Evolutionary conservation across 2,888 invertebrate genomes (phyloP).

Genomic region (Cryptocephalus primarius): DNA sequence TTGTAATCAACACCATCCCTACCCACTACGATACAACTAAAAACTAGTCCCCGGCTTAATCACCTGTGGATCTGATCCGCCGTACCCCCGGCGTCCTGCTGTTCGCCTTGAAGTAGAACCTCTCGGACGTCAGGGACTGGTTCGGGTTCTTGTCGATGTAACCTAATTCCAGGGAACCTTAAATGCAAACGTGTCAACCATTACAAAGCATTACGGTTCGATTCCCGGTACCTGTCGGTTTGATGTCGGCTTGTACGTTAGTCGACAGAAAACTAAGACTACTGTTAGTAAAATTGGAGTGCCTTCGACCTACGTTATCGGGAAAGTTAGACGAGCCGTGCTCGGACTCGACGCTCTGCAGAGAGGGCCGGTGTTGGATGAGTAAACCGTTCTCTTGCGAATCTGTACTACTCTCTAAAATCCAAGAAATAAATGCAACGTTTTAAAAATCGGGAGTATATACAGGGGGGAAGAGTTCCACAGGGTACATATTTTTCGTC

Average conservation of each 20-base stretch:
- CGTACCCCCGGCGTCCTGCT: conserved; percentile 42
- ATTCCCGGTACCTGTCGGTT: conserved; percentile 31
- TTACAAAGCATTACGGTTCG: no score
- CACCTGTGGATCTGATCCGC: conserved; percentile 52
- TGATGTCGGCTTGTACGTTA: conserved; percentile 37
- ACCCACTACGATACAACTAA: background rate
- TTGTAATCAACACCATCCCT: background rate
- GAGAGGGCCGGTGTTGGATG: conserved; percentile 37
- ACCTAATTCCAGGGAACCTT: conserved; percentile 46
- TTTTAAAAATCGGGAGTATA: background rate
- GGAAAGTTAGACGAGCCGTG: conserved; percentile 21
- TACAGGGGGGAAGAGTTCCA: no score
- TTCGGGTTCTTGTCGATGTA: conserved; percentile 38
- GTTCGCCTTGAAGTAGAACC: conserved; percentile 31
- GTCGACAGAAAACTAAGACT: conserved; percentile 42
- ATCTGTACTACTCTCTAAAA: conserved; percentile 29
- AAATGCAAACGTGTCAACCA: conserved; percentile 11
- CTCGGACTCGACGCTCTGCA: conserved; percentile 33
- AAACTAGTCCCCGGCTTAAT: background rate
- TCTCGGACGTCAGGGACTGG: conserved; percentile 30
- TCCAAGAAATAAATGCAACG: conserved; percentile 24
- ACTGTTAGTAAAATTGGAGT: conserved; percentile 52
- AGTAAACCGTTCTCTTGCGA: conserved; percentile 41
- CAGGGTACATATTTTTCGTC: no score
- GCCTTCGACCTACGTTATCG: conserved; percentile 32